These are phyloP conservation scores for Channa maculata DNA, from an alignment of 2,113 vertebrate genomes.

Conservation along the genomic window DNA sequence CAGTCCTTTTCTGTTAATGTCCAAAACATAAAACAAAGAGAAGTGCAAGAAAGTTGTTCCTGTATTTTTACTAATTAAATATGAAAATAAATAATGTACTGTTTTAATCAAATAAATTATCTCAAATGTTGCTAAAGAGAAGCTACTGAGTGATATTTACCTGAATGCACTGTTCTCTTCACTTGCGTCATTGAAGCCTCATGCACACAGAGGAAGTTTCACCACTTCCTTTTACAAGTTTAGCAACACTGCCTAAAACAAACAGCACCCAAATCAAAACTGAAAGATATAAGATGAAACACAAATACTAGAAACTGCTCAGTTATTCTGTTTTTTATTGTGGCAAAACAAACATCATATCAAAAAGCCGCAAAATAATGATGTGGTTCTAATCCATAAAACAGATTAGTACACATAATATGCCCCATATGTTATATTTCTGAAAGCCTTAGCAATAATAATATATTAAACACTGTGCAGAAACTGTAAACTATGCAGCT, in stretches of 20 bases:
- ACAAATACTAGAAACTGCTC: neutral
- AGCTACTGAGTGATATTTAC: neutral
- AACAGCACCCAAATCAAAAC: slow-evolving; percentile 2
- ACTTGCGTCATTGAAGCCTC: slow-evolving; percentile 20
- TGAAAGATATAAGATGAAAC: neutral
- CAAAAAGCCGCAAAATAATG: neutral
- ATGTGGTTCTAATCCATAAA: neutral
- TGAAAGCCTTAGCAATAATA: neutral
- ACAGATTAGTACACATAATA: neutral
- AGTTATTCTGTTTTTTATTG: slow-evolving; percentile 33
- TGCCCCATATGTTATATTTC: too few species aligned
- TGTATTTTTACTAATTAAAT: slow-evolving; percentile 42
- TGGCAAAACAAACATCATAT: neutral
- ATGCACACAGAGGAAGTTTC: slow-evolving; percentile 76
- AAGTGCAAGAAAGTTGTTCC: slow-evolving; percentile 35
- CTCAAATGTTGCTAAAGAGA: slow-evolving; percentile 28
- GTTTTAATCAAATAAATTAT: slow-evolving; percentile 53
- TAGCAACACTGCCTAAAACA: neutral
- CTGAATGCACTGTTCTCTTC: slow-evolving; percentile 9
- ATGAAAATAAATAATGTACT: slow-evolving; percentile 12
- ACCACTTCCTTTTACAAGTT: slow-evolving; percentile 67
- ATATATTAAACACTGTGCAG: neutral
- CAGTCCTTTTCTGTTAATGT: slow-evolving; percentile 12
- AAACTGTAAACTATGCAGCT: neutral
- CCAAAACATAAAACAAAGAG: slow-evolving; percentile 12